phyloP scores from a whole-genome alignment of 2,797 vertebrate genomes.

The Podarcis lilfordi region DNA sequence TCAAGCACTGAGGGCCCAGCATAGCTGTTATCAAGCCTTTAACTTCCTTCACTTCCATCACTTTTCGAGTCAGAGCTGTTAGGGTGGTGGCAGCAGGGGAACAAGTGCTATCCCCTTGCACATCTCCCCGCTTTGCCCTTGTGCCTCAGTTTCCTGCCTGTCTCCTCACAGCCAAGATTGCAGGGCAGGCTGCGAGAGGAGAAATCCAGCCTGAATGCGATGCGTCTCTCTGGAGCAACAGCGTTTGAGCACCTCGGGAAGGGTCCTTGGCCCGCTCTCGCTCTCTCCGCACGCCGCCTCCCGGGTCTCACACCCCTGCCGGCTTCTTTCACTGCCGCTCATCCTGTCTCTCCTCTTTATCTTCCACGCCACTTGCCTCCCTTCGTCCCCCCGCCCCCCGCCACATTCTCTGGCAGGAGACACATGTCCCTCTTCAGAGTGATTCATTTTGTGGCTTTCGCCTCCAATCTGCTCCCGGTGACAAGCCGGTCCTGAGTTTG shows the following conservation, averaged over 20 bases:
- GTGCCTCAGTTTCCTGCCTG: rapidly evolving
- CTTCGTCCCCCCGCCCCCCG: constrained; percentile 56
- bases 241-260: neutral
- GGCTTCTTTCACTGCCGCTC: neutral
- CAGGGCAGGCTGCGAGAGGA: constrained; percentile 5
- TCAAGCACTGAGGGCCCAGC: neutral
- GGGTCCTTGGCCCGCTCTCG: neutral
- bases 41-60: neutral
- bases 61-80: neutral
- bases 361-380: constrained; percentile 50
- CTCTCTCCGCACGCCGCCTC: neutral
- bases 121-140: neutral
- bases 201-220: rapidly evolving
- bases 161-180: neutral
- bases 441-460: constrained; percentile 45
- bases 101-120: too few species aligned
- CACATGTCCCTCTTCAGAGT: constrained; percentile 73
- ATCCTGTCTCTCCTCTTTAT: neutral
- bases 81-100: neutral
- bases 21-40: neutral
- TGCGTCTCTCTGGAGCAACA: neutral
- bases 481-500: constrained; percentile 48
- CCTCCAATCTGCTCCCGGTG: constrained; percentile 12
- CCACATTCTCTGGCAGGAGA: constrained; percentile 71
- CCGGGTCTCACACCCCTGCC: neutral